Base-by-base conservation (phyloP, 2,888 invertebrate genomes). In the Furcula furcula region DNA sequence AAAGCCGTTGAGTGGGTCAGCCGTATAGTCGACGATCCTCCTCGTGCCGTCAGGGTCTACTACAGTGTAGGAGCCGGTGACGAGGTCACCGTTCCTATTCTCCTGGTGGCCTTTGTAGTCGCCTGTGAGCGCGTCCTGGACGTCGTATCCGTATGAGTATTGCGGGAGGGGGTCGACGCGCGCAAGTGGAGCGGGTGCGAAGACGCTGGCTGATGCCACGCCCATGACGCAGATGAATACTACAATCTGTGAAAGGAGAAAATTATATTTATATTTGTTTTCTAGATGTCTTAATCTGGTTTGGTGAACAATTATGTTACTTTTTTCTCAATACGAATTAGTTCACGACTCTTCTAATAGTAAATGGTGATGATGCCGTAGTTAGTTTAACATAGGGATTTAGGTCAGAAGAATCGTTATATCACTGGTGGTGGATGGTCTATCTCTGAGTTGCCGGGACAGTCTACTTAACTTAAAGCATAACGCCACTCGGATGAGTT, bases 61-160 rank as follows among this genome's bases (percentile, higher is more conserved):
- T 6, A 91, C 83, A 5, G 83, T 68, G 72, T 91, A 91, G 7
- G 90, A 90, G 2, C 91, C 91, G 16, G 90, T 89, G 34, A 91
- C 91, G 2, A 90, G 65, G 62, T 91, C 91, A 0, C 91, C 91
- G 49, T 88, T 88, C 34, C 91, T 81, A 11, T 85, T 76, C 56
- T 91, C 91, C 39, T 87, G 85, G 69, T 91, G 91, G 30, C 88
- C 90, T 50, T 91, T 91, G 70, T 84, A 88, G 76, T 91, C 91
- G 12, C 91, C 91, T 14, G 91, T 91, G 36, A 91, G 76, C 2
- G 87, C 69, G 55, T 91, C 91, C 49, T 91, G 89, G 1, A 91
- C 90, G 55, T 91, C 90, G 56, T 91, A 91, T 2, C 89, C 90
- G 69, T 81, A 91, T 3, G 90, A 87, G 70, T 91, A 91, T 53